A percentile compares a stretch with the other conserved stretches of the same genome.
Conservation (phyloP, 2,888 invertebrate species). For the Dioctria linearis region DNA sequence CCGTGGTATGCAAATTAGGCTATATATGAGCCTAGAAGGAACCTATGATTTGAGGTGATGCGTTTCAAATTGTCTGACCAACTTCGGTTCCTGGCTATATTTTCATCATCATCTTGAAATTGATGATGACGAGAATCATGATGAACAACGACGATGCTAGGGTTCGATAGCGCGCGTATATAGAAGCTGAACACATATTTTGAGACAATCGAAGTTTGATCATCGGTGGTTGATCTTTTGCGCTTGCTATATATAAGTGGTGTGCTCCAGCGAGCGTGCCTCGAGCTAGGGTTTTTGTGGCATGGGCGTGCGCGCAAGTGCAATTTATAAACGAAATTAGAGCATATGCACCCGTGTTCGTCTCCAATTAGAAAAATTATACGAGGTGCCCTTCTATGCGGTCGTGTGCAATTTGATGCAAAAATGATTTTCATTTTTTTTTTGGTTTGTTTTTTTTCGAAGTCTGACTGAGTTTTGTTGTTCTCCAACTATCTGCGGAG, state of each 20-base stretch:
- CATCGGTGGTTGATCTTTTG: constrained; percentile 27
- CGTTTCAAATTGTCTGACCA: constrained; percentile 46
- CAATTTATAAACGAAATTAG: constrained; percentile 48
- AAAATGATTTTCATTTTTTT: constrained; percentile 30
- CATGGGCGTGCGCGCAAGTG: constrained; percentile 49
- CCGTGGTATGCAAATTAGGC: constrained; percentile 43
- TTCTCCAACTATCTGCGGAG: constrained; percentile 10
- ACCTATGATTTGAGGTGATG: constrained; percentile 50
- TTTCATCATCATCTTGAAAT: too few species aligned
- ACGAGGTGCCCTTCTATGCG: constrained; percentile 51
- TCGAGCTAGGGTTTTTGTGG: constrained; percentile 43
- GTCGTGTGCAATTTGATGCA: constrained; percentile 22
- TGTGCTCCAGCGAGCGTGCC: constrained; percentile 18
- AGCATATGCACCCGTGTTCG: constrained; percentile 49
- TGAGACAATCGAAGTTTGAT: constrained; percentile 12
- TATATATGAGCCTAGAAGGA: constrained; percentile 31
- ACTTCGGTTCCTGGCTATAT: neutral
- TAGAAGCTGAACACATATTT: constrained; percentile 39
- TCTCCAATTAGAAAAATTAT: constrained; percentile 54
- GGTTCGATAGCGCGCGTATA: neutral
- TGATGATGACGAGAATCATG: neutral
- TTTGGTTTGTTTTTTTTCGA: constrained; percentile 23
- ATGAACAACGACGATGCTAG: neutral
- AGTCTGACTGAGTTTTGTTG: constrained; percentile 41
- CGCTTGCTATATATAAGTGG: constrained; percentile 23